phyloP scores from a whole-genome alignment of 2,113 vertebrate genomes.

The Pica pica region DNA sequence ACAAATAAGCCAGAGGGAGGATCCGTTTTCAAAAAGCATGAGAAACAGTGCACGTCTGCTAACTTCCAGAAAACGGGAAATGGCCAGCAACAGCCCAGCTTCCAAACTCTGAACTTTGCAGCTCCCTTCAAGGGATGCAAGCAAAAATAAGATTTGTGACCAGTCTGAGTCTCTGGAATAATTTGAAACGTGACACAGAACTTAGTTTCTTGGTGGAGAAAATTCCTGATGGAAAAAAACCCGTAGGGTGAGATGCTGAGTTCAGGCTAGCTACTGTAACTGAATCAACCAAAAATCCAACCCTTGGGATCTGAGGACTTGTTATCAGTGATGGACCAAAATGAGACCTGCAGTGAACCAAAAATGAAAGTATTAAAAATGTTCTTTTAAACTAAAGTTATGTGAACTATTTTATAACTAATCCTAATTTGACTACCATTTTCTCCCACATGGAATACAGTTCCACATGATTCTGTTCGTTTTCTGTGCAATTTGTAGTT shows the following conservation, averaged over 20 bases:
- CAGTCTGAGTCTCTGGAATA: not conserved
- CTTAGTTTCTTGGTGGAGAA: not conserved
- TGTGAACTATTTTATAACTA: not conserved
- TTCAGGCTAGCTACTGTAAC: not conserved
- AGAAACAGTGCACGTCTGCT: not conserved
- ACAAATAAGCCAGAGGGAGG: not conserved
- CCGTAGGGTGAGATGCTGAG: accelerated
- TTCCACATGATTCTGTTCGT: not conserved
- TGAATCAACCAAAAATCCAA: not conserved
- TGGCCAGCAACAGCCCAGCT: not conserved
- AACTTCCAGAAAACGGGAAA: not conserved
- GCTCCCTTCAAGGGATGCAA: not conserved
- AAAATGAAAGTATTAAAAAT: not conserved
- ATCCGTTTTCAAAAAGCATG: not conserved
- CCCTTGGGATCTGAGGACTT: not conserved
- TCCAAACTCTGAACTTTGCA: not conserved
- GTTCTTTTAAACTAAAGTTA: not conserved
- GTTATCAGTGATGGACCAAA: not conserved
- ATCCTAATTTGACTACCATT: not conserved
- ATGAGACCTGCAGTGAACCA: not conserved
- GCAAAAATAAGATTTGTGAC: not conserved
- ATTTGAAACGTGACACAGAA: not conserved
- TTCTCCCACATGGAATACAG: not conserved
- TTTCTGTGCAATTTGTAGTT: not conserved
- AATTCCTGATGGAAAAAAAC: not conserved